phyloP scores from a whole-genome alignment of 2,888 invertebrate species.

The Lysandra coridon region DNA sequence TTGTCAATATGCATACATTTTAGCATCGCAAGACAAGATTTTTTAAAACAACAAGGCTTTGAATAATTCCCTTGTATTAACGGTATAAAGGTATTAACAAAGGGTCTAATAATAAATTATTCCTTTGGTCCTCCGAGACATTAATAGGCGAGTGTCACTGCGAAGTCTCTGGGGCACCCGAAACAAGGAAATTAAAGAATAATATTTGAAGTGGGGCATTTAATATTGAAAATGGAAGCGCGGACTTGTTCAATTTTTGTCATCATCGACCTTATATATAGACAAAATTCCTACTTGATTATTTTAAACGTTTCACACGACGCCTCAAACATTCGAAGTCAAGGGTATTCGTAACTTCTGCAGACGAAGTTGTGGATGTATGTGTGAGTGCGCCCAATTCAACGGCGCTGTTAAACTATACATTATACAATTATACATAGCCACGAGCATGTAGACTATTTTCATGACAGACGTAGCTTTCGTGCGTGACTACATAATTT shows the following conservation, averaged over 20 bases:
- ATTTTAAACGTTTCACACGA: too few species aligned
- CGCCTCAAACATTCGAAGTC: too few species aligned
- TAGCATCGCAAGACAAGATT: background rate
- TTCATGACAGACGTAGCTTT: too few species aligned
- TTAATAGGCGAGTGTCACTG: background rate
- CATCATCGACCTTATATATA: background rate
- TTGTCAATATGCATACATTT: background rate
- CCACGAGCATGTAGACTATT: too few species aligned
- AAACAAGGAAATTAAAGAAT: conserved; percentile 20
- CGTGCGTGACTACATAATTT: too few species aligned
- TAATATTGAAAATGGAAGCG: background rate
- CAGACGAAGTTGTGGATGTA: too few species aligned
- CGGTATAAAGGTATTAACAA: background rate
- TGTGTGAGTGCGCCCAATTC: too few species aligned
- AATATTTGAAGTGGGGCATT: conserved; percentile 3
- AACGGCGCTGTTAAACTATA: too few species aligned
- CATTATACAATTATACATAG: too few species aligned
- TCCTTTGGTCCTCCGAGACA: background rate
- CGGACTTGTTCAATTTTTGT: background rate
- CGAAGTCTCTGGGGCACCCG: background rate
- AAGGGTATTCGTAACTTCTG: too few species aligned
- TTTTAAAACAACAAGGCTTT: background rate
- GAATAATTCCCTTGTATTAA: conserved; percentile 16
- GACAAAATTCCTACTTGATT: too few species aligned
- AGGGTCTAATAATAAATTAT: conserved; percentile 4